Percentiles rank a stretch among this genome's conserved stretches.
Conservation (phyloP, 2,888 invertebrate genomes). For the Panopea generosa region DNA sequence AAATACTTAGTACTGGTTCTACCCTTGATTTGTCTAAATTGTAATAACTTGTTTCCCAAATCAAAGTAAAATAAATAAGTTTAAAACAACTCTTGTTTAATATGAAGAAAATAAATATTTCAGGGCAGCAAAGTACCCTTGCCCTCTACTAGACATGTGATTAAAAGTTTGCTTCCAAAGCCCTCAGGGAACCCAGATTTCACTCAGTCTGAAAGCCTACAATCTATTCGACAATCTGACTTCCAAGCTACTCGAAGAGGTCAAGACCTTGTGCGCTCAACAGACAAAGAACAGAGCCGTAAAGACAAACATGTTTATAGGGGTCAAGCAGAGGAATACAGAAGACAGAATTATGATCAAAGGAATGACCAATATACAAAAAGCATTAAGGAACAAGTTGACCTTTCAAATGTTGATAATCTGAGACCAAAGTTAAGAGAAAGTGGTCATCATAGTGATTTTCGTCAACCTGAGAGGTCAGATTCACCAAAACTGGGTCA, state of each 20-base stretch:
- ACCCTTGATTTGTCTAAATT: too few species aligned
- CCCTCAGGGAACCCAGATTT: constrained; percentile 17
- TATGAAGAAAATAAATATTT: too few species aligned
- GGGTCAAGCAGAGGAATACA: background rate
- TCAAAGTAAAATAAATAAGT: too few species aligned
- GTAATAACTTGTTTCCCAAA: too few species aligned
- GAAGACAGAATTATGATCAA: constrained; percentile 4
- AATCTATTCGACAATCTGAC: constrained; percentile 33
- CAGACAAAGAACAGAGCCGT: constrained; percentile 19
- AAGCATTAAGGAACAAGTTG: background rate
- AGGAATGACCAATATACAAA: background rate
- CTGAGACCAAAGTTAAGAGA: constrained; percentile 33
- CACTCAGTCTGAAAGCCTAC: constrained; percentile 36
- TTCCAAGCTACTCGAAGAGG: background rate
- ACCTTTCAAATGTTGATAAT: constrained; percentile 45
- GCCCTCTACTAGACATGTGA: constrained; percentile 54
- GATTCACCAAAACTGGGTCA: constrained; percentile 14
- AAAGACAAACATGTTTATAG: too few species aligned
- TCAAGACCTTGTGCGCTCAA: background rate
- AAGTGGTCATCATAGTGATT: constrained; percentile 3
- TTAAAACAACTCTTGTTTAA: too few species aligned
- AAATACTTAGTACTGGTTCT: too few species aligned
- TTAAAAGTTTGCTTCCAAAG: constrained; percentile 28
- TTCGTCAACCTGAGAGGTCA: constrained; percentile 31
- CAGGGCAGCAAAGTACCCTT: constrained; percentile 46